These are phyloP conservation scores for Dolichoris vasculosae DNA, from an alignment of 1,140 invertebrate genomes.

Conservation along the genomic window DNA sequence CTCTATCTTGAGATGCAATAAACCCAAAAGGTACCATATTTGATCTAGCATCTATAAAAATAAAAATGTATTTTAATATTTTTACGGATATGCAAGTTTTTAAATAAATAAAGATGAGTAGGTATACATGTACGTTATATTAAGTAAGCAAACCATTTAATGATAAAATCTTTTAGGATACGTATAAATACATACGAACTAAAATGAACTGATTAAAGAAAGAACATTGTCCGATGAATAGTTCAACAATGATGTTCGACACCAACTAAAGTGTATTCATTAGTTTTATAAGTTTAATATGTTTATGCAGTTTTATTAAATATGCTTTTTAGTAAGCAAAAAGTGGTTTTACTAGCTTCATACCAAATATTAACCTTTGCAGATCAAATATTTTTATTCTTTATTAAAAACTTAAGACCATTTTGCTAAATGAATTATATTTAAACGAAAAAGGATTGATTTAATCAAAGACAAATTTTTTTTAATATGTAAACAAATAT, in stretches of 20 bases:
- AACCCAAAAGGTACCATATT: conserved; percentile 51
- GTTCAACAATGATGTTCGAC: neutral
- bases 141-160: neutral
- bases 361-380: neutral
- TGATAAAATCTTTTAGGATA: neutral
- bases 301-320: neutral
- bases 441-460: too few species aligned
- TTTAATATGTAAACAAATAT: neutral
- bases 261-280: neutral
- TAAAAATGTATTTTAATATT: neutral
- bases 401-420: too few species aligned
- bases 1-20: conserved; percentile 38
- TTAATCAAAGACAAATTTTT: too few species aligned
- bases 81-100: neutral
- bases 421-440: too few species aligned
- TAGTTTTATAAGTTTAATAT: neutral
- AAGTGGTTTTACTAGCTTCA: neutral
- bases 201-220: neutral
- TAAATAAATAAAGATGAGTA: neutral
- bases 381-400: too few species aligned
- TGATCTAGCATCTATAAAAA: conserved; percentile 42
- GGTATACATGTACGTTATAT: conserved; percentile 1
- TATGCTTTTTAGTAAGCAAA: neutral
- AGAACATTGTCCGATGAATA: neutral
- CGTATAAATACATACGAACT: conserved; percentile 22